Percentiles rank a stretch among this genome's conserved stretches.
Evolutionary conservation across 2,888 invertebrate species (phyloP).

Genomic region (Drosophila rubida): DNA sequence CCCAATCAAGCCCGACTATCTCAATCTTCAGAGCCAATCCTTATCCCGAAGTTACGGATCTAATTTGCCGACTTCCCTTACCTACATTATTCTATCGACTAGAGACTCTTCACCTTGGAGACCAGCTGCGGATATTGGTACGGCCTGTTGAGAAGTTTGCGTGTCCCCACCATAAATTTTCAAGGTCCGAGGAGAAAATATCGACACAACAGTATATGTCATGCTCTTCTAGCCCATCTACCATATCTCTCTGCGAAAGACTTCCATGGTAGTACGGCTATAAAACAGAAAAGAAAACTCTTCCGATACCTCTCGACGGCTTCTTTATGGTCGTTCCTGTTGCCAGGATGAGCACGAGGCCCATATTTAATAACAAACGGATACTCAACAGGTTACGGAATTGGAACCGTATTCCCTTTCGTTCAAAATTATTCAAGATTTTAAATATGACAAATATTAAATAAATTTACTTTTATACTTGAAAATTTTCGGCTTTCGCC

Average conservation of each 20-base stretch:
- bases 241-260: too few relatives aligned
- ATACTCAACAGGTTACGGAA: conserved; percentile 83
- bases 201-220: too few relatives aligned
- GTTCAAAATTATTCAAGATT: conserved; percentile 64
- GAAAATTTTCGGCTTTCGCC: conserved; percentile 85
- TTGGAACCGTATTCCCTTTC: conserved; percentile 87
- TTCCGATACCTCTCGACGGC: conserved; percentile 86
- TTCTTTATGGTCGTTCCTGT: too few relatives aligned
- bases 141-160: conserved; percentile 79
- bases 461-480: conserved; percentile 17
- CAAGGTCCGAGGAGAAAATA: too few relatives aligned
- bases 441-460: conserved; percentile 2
- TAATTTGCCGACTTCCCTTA: too few relatives aligned
- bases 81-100: too few relatives aligned
- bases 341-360: conserved; percentile 84
- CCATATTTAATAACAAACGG: conserved; percentile 82
- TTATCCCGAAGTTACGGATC: too few relatives aligned
- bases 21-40: too few relatives aligned
- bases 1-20: too few relatives aligned
- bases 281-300: conserved; percentile 48
- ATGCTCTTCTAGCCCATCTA: too few relatives aligned
- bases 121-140: conserved; percentile 86
- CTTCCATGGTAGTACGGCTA: conserved; percentile 56
- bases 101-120: conserved; percentile 76
- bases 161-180: conserved; percentile 43